A percentile compares a stretch with the other conserved stretches of the same genome.
Conservation (phyloP, 2,888 invertebrate species). For the Sericinus montela region DNA sequence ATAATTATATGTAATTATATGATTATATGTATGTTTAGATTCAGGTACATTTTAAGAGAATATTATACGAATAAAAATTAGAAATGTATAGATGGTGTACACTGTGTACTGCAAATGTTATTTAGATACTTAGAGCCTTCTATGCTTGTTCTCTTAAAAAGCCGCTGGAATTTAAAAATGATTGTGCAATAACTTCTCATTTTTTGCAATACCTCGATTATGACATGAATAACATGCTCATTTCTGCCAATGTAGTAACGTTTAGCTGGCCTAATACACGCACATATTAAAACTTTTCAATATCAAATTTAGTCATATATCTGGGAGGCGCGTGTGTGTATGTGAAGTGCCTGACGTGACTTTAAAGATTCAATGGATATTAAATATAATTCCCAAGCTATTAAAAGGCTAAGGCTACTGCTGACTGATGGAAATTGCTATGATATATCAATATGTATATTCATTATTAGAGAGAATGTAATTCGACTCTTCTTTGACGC, state of each 20-base stretch:
- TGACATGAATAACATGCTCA: neutral
- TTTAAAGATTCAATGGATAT: neutral
- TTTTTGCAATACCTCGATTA: slow-evolving; percentile 5
- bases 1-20: neutral
- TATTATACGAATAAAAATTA: neutral
- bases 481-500: slow-evolving; percentile 62
- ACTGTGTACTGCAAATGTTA: neutral
- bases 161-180: neutral
- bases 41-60: neutral
- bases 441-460: slow-evolving; percentile 8
- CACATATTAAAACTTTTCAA: neutral
- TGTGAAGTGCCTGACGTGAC: neutral
- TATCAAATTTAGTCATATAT: neutral
- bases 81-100: neutral
- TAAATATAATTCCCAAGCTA: neutral
- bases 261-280: neutral
- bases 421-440: slow-evolving; percentile 21
- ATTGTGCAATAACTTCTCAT: slow-evolving; percentile 15
- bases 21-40: neutral
- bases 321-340: neutral
- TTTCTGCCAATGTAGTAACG: slow-evolving; percentile 1
- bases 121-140: slow-evolving; percentile 3
- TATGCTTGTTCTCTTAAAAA: neutral
- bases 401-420: neutral
- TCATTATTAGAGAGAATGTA: slow-evolving; percentile 50